phyloP scores from a whole-genome alignment of 30 jellyfish, hydroid and myxozoan genomes.

The Hydractinia echinata region DNA sequence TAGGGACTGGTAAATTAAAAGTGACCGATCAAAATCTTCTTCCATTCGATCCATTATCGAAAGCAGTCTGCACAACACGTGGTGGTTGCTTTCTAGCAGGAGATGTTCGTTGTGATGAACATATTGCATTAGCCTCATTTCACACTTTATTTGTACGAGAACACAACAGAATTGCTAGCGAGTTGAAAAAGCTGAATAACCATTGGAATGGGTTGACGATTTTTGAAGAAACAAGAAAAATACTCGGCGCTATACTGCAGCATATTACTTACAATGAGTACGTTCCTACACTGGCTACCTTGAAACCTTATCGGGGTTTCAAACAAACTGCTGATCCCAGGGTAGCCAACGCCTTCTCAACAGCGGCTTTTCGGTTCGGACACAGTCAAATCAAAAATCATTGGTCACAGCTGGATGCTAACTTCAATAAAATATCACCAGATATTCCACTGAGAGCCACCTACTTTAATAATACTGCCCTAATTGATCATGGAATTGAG shows the following conservation, averaged over 20 bases:
- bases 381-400: slow-evolving; percentile 26
- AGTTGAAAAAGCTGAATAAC: slow-evolving; percentile 47
- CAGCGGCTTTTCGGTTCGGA: slow-evolving; percentile 49
- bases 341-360: slow-evolving; percentile 33
- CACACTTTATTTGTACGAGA: slow-evolving; percentile 87
- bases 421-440: slow-evolving; percentile 20
- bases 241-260: slow-evolving; percentile 83
- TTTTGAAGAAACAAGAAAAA: slow-evolving; percentile 75
- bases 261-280: slow-evolving; percentile 66
- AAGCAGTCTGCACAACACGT: not conserved
- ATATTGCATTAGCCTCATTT: slow-evolving; percentile 57
- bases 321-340: slow-evolving; percentile 64
- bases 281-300: slow-evolving; percentile 60
- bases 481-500: slow-evolving; percentile 64
- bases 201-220: slow-evolving; percentile 70
- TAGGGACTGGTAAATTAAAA: slow-evolving; percentile 10
- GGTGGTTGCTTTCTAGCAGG: slow-evolving; percentile 80
- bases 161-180: slow-evolving; percentile 75
- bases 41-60: not conserved
- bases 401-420: slow-evolving; percentile 24
- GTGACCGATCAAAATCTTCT: not conserved
- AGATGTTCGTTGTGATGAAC: slow-evolving; percentile 82
- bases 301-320: slow-evolving; percentile 54
- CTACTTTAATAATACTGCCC: slow-evolving; percentile 39
- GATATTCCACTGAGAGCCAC: slow-evolving; percentile 21